These are phyloP conservation scores for Emydoidea blandingii DNA, from an alignment of 2,797 vertebrate species.

Conservation along the genomic window DNA sequence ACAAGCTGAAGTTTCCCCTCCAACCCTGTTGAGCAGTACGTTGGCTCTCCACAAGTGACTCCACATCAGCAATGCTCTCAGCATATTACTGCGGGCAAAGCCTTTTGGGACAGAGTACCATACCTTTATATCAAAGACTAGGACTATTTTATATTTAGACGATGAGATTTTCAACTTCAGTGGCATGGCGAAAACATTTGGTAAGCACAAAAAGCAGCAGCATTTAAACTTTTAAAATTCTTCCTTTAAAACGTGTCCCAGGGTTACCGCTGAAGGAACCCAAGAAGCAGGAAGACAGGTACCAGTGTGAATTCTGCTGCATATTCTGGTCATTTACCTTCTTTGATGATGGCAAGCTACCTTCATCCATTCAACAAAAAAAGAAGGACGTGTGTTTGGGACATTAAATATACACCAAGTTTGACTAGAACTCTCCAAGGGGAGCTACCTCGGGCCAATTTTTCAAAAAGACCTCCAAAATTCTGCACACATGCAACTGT, in stretches of 20 bases:
- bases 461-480: not conserved
- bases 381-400: not conserved
- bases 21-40: not conserved
- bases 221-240: not conserved
- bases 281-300: not conserved
- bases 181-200: not conserved
- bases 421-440: not conserved
- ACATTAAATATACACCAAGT: not conserved
- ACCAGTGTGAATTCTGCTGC: not conserved
- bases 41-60: not conserved
- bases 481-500: not conserved
- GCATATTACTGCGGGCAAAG: fast-evolving
- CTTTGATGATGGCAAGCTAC: fast-evolving
- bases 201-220: not conserved
- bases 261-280: not conserved
- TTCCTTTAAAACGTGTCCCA: not conserved
- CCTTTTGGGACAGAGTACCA: not conserved
- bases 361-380: not conserved
- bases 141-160: not conserved
- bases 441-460: not conserved
- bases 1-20: not conserved
- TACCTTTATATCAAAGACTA: not conserved
- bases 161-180: not conserved
- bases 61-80: fast-evolving
- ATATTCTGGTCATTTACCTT: not conserved